Evolutionary conservation across 2,113 vertebrate species (phyloP).

Genomic region (Psittacula cyanocephala): DNA sequence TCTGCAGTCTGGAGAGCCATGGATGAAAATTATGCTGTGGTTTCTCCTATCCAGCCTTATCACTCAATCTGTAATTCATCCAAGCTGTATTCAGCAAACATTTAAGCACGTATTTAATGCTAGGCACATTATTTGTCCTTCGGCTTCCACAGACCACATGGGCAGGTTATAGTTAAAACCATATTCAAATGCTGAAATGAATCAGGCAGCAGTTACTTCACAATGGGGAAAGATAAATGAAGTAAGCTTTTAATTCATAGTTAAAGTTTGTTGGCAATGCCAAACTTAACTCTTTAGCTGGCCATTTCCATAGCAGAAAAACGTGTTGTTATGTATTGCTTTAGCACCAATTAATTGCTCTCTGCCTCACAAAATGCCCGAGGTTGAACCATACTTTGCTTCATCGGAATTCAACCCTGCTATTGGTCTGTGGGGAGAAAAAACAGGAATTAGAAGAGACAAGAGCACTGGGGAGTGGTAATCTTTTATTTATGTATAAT

Average conservation of each 20-base stretch:
- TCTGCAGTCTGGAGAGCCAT: neutral
- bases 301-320: neutral
- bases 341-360: constrained; percentile 42
- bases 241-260: neutral
- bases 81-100: neutral
- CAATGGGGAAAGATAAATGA: neutral
- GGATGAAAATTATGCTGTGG: neutral
- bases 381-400: constrained; percentile 45
- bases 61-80: neutral
- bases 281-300: neutral
- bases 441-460: constrained; percentile 54
- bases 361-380: constrained; percentile 48
- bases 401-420: constrained; percentile 41
- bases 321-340: neutral
- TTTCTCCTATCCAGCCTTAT: neutral
- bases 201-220: neutral
- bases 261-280: neutral
- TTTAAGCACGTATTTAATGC: neutral
- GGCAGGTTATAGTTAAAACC: neutral
- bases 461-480: constrained; percentile 34
- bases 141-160: neutral
- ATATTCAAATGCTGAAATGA: neutral
- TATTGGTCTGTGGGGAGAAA: constrained; percentile 35
- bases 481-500: constrained; percentile 67
- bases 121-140: neutral